Evolutionary conservation across 1,140 invertebrate genomes (phyloP), one percentile per base, ranked within the genome.

Genomic region (Drosophila lacteicornis): DNA sequence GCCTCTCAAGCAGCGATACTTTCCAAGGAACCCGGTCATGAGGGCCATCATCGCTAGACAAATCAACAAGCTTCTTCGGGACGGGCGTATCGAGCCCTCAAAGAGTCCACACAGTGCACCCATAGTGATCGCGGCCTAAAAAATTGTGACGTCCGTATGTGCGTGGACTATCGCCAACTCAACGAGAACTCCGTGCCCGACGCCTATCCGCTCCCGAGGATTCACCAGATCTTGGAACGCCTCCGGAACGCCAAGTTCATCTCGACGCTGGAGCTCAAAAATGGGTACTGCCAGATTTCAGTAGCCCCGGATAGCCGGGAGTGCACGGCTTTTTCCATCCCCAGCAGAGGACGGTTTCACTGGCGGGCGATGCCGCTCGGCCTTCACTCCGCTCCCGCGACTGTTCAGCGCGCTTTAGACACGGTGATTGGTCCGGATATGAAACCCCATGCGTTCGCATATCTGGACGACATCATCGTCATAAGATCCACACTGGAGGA

Each of bases 11-110:
- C 65, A 59, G 9, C n/a, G 65, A 15, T 68, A 68, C 33, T 38
- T 5, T 43, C 25, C 42, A 9, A 61, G 63, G 11, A 82, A 77
- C 40, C 40, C 50, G 4, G 57, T 68, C 2, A 57, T 84, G 8
- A 74, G 74, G 33, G 19, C 45, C 4, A 77, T 87, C 33, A 73
- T 91, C 13, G 19, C 79, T 77, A n/a, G 7, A 9, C 43, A 45
- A 11, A 45, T 45, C n/a, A 2, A 45, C 43, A n/a, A 45, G 17
- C 43, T 45, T 17, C n/a, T 45, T 11, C 17, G 43, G 7, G n/a
- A 45, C 43, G n/a, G n/a, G 17, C 43, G 43, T 2, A 45, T 45
- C 15, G n/a, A 45, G 43, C n/a, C 43, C 6, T 45, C 43, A 8
- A 45, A 45, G 43, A 45, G 43, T 11, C n/a, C n/a, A 4, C 38